A percentile compares a stretch with the other conserved stretches of the same genome.
Conservation (phyloP, 2,797 vertebrate species). For the Bufotes viridis region DNA sequence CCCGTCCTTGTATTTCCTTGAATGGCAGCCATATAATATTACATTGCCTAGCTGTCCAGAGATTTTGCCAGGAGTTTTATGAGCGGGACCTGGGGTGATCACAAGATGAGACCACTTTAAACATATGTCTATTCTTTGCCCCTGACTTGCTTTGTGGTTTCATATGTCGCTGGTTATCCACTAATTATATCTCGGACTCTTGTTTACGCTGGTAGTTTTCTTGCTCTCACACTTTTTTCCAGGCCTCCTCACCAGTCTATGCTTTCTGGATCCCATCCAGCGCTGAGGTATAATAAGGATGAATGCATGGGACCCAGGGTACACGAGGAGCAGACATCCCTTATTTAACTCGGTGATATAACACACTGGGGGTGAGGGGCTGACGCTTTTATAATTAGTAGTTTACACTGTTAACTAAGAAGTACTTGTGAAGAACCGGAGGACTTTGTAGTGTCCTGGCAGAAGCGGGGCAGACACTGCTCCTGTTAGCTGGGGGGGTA, state of each 20-base stretch:
- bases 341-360: neutral
- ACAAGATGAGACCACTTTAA: no score
- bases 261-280: slow-evolving; percentile 7
- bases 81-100: no score
- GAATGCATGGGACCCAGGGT: neutral
- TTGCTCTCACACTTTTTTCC: neutral
- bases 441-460: neutral
- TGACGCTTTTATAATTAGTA: neutral
- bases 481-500: no score
- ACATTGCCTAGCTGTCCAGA: no score
- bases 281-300: slow-evolving; percentile 14
- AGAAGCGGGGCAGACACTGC: no score
- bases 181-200: neutral
- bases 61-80: no score
- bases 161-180: neutral
- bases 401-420: neutral
- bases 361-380: neutral
- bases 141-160: no score
- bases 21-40: no score
- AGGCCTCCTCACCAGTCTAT: neutral
- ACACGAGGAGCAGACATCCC: neutral
- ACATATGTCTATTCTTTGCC: no score
- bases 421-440: neutral
- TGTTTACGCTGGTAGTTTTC: neutral
- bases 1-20: no score